Percentiles rank a stretch among this genome's conserved stretches.
phyloP scores from a whole-genome alignment of 2,888 invertebrate genomes.

The Didymodactylos carnosus region DNA sequence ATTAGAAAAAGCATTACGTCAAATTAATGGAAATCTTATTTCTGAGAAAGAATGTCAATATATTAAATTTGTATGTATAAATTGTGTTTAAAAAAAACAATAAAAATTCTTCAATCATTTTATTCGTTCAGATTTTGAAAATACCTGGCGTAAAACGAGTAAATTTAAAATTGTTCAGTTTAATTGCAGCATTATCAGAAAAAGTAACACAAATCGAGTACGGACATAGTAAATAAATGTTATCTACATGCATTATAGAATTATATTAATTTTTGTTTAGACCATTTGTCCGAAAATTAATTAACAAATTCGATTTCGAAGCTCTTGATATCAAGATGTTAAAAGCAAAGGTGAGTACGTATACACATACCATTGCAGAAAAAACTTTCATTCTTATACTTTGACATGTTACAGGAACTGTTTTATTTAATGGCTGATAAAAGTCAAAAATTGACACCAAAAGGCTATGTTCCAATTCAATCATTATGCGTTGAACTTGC shows the following conservation, averaged over 20 bases:
- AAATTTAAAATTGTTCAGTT: conserved; percentile 27
- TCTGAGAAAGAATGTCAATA: conserved; percentile 28
- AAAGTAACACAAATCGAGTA: conserved; percentile 32
- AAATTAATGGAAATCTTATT: conserved; percentile 27
- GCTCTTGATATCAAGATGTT: conserved; percentile 31
- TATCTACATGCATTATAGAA: no score
- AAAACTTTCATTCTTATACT: not conserved
- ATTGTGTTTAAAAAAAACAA: not conserved
- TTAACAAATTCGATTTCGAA: conserved; percentile 31
- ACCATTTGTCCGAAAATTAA: conserved; percentile 27
- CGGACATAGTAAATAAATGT: conserved; percentile 17
- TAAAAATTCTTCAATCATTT: not conserved
- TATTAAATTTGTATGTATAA: conserved; percentile 26
- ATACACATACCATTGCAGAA: not conserved
- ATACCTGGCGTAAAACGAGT: conserved; percentile 28
- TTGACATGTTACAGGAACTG: conserved; percentile 25
- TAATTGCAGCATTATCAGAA: conserved; percentile 31
- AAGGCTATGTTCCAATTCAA: conserved; percentile 22
- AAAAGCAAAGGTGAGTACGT: conserved; percentile 24
- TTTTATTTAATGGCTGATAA: conserved; percentile 24
- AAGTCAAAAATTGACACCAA: conserved; percentile 20
- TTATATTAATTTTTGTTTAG: conserved; percentile 18
- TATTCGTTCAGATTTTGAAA: conserved; percentile 23
- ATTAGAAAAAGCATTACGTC: conserved; percentile 27
- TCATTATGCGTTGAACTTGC: conserved; percentile 26